Evolutionary conservation across 2,888 invertebrate species (phyloP), one percentile per base, ranked within the genome.

Genomic region (Epinotia ramella): DNA sequence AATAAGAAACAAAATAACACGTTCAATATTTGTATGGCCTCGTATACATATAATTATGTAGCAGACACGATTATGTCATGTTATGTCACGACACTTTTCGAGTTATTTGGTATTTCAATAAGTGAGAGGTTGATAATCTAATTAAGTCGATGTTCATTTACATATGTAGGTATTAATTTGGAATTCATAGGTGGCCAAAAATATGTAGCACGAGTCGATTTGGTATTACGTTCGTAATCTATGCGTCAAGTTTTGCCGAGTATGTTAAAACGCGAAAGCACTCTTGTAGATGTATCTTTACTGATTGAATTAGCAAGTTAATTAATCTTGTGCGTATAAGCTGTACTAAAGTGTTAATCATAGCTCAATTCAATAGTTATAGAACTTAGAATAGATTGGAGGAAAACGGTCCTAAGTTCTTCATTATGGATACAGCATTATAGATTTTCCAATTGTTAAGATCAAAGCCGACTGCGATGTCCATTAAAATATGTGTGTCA

Each of bases 101-200:
- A 73, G 57, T 66, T 59, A n/a, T 57, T 40, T 20, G 24, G 40
- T 44, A 76, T 72, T 64, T 68, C 44, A 62, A 72, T 68, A 46
- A 73, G 76, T 67, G 57, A 68, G 68, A 73, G 73, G 63, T 63
- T 56, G 40, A 40, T 63, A 63, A 46, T 57, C 65, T 13, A 28
- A 72, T 68, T 57, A 62, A 62, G 18, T 63, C 11, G 24, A 44
- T 63, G 40, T 40, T 40, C 28, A 60, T 63, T 68, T 40, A 63
- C 20, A 65, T 46, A 40, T n/a, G 44, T 44, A n/a, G n/a, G n/a
- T n/a, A 65, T 65, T 72, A n/a, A 24, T 57, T 72, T 57, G 18
- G 4, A 2, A 53, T 33, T 60, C 46, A 28, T 24, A 53, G 28
- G 53, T 33, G 13, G 0, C 49, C 5, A 18, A n/a, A 40, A 2